phyloP scores from a whole-genome alignment of 2,113 vertebrate genomes.

The Circaetus gallicus region DNA sequence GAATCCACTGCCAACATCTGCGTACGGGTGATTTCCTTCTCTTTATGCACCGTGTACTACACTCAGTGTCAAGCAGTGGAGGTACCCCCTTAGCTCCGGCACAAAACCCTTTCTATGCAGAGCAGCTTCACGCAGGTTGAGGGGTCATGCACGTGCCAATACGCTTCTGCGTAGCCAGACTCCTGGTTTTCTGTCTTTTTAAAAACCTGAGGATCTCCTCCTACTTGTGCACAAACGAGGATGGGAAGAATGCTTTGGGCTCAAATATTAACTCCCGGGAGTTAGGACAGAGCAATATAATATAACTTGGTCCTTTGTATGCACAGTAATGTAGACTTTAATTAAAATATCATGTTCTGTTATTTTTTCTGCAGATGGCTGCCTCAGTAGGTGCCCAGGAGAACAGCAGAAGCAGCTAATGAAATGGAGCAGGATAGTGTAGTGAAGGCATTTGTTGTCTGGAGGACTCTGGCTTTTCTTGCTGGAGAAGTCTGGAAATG shows the following conservation, averaged over 20 bases:
- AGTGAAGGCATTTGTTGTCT: neutral
- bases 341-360: slow-evolving; percentile 2
- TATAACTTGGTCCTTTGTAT: neutral
- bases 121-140: neutral
- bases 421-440: neutral
- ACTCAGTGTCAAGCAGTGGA: neutral
- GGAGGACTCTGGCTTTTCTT: neutral
- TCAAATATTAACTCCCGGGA: neutral
- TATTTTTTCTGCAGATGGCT: neutral
- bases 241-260: neutral
- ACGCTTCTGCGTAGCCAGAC: fast-evolving
- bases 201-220: neutral
- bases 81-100: neutral
- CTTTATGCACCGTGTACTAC: neutral
- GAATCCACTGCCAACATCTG: neutral
- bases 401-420: neutral
- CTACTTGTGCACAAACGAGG: neutral
- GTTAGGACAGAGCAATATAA: neutral
- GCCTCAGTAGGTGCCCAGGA: neutral
- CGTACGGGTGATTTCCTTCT: neutral
- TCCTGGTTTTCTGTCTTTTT: neutral
- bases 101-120: neutral
- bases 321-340: neutral
- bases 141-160: fast-evolving
- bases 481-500: neutral